Conservation (phyloP, 1,140 invertebrate genomes). For the Panulirus ornatus region DNA sequence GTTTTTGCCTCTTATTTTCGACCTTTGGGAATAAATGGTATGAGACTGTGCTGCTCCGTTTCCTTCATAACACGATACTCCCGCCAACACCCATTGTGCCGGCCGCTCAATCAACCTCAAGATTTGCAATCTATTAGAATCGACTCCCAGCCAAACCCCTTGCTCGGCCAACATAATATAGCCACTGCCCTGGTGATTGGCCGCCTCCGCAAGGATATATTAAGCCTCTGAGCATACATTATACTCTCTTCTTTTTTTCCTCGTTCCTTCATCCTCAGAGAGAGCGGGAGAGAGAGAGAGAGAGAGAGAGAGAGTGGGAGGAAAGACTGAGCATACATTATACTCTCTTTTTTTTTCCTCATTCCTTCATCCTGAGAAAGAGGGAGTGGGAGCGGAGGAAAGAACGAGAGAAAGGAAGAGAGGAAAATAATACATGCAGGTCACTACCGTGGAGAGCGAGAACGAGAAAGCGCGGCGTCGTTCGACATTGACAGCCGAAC, state of each 20-base stretch:
- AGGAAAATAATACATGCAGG: no score
- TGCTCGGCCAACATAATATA: background rate
- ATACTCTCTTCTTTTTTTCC: background rate
- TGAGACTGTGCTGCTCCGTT: background rate
- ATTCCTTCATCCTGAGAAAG: no score
- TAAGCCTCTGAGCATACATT: background rate
- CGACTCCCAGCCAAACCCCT: no score
- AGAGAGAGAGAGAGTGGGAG: background rate
- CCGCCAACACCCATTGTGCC: background rate
- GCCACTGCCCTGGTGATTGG: background rate
- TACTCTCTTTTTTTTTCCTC: background rate
- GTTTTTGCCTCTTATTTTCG: background rate
- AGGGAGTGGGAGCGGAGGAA: background rate
- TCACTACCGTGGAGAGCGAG: no score
- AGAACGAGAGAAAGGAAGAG: background rate
- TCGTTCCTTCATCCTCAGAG: background rate
- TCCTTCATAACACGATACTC: background rate
- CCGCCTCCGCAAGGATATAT: background rate
- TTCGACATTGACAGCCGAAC: no score
- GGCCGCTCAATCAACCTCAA: background rate
- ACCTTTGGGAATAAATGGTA: background rate
- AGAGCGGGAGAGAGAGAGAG: background rate
- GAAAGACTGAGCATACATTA: no score
- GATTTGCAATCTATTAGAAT: background rate
- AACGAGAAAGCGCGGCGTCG: no score